These are phyloP conservation scores for Gymnothorax reevesii DNA, from an alignment of 2,797 vertebrate genomes.

Conservation along the genomic window DNA sequence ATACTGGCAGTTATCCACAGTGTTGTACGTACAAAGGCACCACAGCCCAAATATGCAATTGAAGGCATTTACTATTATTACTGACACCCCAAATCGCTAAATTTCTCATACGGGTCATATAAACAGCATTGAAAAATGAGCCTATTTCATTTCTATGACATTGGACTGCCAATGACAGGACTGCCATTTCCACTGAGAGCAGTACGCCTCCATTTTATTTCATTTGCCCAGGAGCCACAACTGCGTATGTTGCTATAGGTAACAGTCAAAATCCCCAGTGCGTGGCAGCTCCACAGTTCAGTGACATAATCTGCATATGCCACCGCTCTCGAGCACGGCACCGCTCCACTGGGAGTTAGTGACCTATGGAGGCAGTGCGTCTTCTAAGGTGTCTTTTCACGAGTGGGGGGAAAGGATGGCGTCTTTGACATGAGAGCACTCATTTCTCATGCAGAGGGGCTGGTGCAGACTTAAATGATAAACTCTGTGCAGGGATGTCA, in stretches of 20 bases:
- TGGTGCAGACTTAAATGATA: neutral
- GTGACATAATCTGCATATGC: neutral
- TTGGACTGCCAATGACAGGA: neutral
- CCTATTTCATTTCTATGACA: neutral
- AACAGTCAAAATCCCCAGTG: neutral
- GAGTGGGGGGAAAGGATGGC: neutral
- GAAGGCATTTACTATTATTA: neutral
- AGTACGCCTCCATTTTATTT: neutral
- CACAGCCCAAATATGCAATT: too few species aligned
- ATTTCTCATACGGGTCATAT: neutral
- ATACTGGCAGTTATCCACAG: too few species aligned
- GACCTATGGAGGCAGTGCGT: neutral
- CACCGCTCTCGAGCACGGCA: neutral
- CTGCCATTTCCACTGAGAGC: neutral
- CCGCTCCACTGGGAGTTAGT: neutral
- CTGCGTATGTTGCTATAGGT: neutral
- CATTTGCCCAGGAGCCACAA: neutral
- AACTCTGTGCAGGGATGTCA: neutral
- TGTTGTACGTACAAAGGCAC: too few species aligned
- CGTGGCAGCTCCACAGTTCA: neutral
- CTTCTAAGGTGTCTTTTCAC: neutral
- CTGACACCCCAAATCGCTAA: neutral
- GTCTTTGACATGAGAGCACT: neutral
- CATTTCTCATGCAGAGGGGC: neutral
- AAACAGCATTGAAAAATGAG: neutral